Evolutionary conservation across 2,797 vertebrate species (phyloP), one percentile per base, ranked within the genome.

Genomic region (Leucoraja ocellata): DNA sequence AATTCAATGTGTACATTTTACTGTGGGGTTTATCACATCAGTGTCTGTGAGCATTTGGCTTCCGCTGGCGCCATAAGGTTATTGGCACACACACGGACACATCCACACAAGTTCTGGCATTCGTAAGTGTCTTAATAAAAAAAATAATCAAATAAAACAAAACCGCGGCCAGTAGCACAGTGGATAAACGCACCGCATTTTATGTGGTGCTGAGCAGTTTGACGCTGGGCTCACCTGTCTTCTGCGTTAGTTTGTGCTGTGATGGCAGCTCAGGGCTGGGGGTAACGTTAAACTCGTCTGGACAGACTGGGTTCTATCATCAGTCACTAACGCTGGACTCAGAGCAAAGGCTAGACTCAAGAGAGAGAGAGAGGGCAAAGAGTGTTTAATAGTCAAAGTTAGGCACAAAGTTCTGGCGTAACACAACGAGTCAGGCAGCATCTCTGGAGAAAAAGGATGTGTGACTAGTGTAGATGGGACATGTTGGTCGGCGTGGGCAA

Each of bases 1-100:
- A 68, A 88, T 88, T 88, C 84, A 88, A 88, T 88, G 84, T 88
- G 63, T 88, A 63, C n/a, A 68, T 88, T 88, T 88, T 88, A 88
- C 61, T 88, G 84, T 88, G 84, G 84, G 68, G 84, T 63, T 88
- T 88, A 88, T 88, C 84, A 68, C 63, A 88, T 65, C n/a, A 36
- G n/a, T 88, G 84, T 88, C 84, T 88, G 84, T 88, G 84, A 68
- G 84, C 61, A 88, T 88, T 88, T 88, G 84, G n/a, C 84, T 68
- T 88, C 61, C n/a, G 21, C 84, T 88, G n/a, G 21, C 18, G 63
- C 84, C 84, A 88, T 36, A 88, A 63, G 84, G 84, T 36, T 88
- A 88, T 63, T 88, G 84, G 84, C 61, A 36, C 84, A 68, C 16
- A 68, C 23, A 68, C 16, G 28, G 7, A 65, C n/a, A 88, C 61